Base-by-base conservation (phyloP, 2,797 vertebrate species). In the Gymnodraco acuticeps region DNA sequence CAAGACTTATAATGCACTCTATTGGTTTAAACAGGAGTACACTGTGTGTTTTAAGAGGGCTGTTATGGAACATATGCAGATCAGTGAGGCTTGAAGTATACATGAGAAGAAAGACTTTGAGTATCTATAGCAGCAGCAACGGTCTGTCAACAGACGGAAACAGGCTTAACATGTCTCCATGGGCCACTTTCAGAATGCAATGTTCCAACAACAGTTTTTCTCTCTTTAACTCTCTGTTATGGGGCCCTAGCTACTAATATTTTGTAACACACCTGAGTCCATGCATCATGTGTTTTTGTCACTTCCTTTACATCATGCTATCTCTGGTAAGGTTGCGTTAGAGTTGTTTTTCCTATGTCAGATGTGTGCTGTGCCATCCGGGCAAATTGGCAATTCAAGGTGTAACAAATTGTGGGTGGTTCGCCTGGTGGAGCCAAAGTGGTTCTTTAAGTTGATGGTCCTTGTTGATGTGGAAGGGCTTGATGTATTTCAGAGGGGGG, bases 61-160 rank as follows among this genome's bases (percentile, higher is more conserved):
- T 71, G 27, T 75, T 77, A 50, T 71, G 64, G 71, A 73, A 80
- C 82, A 70, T 63, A 70, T 72, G 61, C 56, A 83, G 64, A 68
- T 81, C 77, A 82, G 17, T 52, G 67, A 81, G 31, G 64, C 58
- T 70, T 70, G 67, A 88, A 71, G 51, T 56, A 46, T 76, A 74
- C 77, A 77, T 73, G 27, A 61, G 38, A 60, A 73, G 51, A 73
- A 82, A 78, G 55, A 80, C 55, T 46, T 75, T 80, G 48, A 70
- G 54, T 74, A 71, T 66, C 76, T 70, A 71, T 63, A 78, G 80
- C 55, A 60, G 62, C 53, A 73, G 55, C 50, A 54, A 23, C 48
- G 52, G 65, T 62, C 50, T 51, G 83, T 47, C 58, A 88, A 68
- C 65, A 81, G 82, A 88, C 50, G 61, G 75, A 70, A 89, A 87